phyloP scores from a whole-genome alignment of 2,888 invertebrate species.

The Hyposoter didymator region DNA sequence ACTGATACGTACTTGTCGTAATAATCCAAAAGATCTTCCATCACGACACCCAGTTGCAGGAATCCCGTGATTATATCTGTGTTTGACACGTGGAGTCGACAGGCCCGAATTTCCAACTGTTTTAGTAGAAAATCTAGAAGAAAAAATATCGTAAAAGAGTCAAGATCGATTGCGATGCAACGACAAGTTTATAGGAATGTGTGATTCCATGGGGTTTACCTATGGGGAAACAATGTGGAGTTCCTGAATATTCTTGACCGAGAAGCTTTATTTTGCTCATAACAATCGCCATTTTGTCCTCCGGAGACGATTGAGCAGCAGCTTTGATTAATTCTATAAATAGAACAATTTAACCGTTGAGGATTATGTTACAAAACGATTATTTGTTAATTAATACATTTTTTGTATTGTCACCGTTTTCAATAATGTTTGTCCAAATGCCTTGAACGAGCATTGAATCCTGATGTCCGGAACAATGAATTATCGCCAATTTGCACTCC shows the following conservation, averaged over 20 bases:
- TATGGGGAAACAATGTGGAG: constrained; percentile 95
- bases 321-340: constrained; percentile 86
- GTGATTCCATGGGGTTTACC: constrained; percentile 85
- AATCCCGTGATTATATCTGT: constrained; percentile 92
- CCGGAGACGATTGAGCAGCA: constrained; percentile 83
- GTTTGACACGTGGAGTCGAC: constrained; percentile 89
- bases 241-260: constrained; percentile 91
- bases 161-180: constrained; percentile 2
- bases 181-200: constrained; percentile 46
- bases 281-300: constrained; percentile 88
- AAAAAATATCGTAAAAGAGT: not conserved
- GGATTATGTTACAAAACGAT: not conserved
- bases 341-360: not conserved
- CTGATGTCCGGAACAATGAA: constrained; percentile 97
- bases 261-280: constrained; percentile 91
- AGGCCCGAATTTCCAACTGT: constrained; percentile 91
- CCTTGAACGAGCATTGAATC: constrained; percentile 95
- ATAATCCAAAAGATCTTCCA: constrained; percentile 91
- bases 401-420: constrained; percentile 80
- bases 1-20: constrained; percentile 90
- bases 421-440: constrained; percentile 95
- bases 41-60: constrained; percentile 90
- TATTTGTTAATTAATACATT: not conserved
- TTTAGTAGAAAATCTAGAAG: constrained; percentile 91
- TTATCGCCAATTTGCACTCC: constrained; percentile 97